These are phyloP conservation scores for Lepus americanus DNA, from an alignment of 2,113 vertebrate genomes.

Conservation along the genomic window DNA sequence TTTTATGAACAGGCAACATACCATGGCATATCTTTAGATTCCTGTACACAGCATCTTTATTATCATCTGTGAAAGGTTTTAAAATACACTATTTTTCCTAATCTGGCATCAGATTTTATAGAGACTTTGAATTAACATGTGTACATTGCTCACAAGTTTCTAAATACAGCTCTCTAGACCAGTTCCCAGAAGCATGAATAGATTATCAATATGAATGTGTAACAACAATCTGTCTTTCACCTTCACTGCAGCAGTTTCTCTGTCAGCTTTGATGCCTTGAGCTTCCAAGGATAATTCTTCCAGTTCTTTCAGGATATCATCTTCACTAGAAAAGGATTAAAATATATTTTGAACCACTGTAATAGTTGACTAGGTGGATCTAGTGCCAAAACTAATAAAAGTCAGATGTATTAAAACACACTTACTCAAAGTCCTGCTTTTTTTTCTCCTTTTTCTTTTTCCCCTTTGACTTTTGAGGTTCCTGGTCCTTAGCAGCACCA, in stretches of 20 bases:
- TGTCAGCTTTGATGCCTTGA: constrained; percentile 90
- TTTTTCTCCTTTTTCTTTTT: constrained; percentile 96
- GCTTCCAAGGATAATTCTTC: constrained; percentile 95
- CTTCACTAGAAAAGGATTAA: constrained; percentile 92
- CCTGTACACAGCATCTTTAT: neutral
- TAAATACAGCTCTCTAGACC: neutral
- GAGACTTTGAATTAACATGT: constrained; percentile 36
- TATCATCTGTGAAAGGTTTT: neutral
- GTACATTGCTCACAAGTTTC: neutral
- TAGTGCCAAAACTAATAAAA: constrained; percentile 54
- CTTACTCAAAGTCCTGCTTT: constrained; percentile 96
- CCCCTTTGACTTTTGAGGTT: constrained; percentile 92
- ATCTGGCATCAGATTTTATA: constrained; percentile 58
- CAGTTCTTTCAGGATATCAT: constrained; percentile 97
- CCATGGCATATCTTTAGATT: constrained; percentile 45
- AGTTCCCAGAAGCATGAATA: neutral
- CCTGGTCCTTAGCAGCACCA: constrained; percentile 94
- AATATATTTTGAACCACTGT: constrained; percentile 50
- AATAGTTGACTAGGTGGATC: constrained; percentile 51
- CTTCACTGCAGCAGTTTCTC: constrained; percentile 88
- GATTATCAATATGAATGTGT: neutral
- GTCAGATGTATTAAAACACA: constrained; percentile 55
- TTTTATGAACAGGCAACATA: constrained; percentile 40
- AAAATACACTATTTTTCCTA: constrained; percentile 21
- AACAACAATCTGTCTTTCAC: constrained; percentile 77